phyloP scores from a whole-genome alignment of 2,888 invertebrate genomes.

The Pterobdella sp. region DNA sequence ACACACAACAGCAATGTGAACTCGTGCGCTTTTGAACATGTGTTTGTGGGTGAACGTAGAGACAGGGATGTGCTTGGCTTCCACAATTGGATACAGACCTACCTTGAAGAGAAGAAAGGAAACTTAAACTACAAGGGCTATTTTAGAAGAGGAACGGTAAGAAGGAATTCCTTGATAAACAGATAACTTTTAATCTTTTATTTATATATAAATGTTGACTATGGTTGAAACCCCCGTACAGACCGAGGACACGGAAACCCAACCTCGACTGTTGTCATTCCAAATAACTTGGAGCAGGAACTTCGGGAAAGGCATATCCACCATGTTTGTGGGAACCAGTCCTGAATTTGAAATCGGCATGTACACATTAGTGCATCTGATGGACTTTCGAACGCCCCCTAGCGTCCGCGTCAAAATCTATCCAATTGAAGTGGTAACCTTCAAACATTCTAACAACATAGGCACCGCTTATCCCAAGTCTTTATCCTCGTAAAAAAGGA shows the following conservation, averaged over 20 bases:
- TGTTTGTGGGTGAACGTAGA: slow-evolving; percentile 50
- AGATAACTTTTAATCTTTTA: background rate
- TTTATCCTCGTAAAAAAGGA: too few species aligned
- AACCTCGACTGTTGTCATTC: slow-evolving; percentile 46
- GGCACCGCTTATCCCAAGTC: slow-evolving; percentile 42
- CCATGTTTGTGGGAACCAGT: slow-evolving; percentile 44
- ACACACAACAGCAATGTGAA: slow-evolving; percentile 44
- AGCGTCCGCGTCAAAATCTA: slow-evolving; percentile 46
- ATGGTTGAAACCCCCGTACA: slow-evolving; percentile 13
- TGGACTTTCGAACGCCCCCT: slow-evolving; percentile 37
- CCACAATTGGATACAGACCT: slow-evolving; percentile 52
- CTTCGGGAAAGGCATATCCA: slow-evolving; percentile 47
- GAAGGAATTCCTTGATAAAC: too few species aligned
- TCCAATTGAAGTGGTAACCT: slow-evolving; percentile 44
- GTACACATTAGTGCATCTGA: slow-evolving; percentile 45
- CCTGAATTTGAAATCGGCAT: slow-evolving; percentile 52
- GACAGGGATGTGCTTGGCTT: slow-evolving; percentile 48
- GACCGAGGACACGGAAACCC: slow-evolving; percentile 41
- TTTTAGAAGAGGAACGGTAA: slow-evolving; percentile 47
- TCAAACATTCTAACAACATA: slow-evolving; percentile 42
- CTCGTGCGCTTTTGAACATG: slow-evolving; percentile 52
- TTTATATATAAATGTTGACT: background rate
- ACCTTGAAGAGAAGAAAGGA: slow-evolving; percentile 48
- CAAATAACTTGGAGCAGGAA: slow-evolving; percentile 46
- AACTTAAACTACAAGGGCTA: slow-evolving; percentile 50